Evolutionary conservation across 2,888 invertebrate species (phyloP).

Genomic region (Euplexia lucipara): DNA sequence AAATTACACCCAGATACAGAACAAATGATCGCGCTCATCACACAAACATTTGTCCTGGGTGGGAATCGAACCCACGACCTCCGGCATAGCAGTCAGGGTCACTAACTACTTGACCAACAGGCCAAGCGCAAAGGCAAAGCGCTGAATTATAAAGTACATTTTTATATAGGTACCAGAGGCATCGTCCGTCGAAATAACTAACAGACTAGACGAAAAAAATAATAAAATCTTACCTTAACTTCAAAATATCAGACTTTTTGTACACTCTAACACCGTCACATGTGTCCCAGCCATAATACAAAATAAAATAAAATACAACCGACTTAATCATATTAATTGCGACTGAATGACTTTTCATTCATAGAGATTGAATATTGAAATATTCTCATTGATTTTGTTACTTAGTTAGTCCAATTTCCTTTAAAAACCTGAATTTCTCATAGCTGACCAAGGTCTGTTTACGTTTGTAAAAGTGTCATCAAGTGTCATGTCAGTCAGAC

Average conservation of each 20-base stretch:
- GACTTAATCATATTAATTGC: constrained; percentile 62
- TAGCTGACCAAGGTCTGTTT: constrained; percentile 23
- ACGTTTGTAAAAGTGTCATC: constrained; percentile 21
- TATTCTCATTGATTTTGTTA: constrained; percentile 12
- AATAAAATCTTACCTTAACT: constrained; percentile 84
- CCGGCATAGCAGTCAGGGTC: too few species aligned
- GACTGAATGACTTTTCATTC: neutral
- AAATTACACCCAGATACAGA: too few species aligned
- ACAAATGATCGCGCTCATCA: too few species aligned
- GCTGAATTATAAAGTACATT: neutral
- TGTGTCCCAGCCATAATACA: constrained; percentile 70
- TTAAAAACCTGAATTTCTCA: neutral
- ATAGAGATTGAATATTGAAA: neutral
- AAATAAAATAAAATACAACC: constrained; percentile 66
- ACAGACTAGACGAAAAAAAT: too few species aligned
- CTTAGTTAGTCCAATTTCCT: too few species aligned
- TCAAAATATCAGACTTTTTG: constrained; percentile 90
- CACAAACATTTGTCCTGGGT: too few species aligned
- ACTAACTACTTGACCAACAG: too few species aligned
- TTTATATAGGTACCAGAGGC: neutral
- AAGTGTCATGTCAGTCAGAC: too few species aligned
- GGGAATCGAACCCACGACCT: too few species aligned
- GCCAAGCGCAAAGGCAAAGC: too few species aligned
- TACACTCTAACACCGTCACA: constrained; percentile 86
- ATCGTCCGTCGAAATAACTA: neutral